phyloP scores from a whole-genome alignment of 92 coral and sea anemone species.

The Actinostola sp. region DNA sequence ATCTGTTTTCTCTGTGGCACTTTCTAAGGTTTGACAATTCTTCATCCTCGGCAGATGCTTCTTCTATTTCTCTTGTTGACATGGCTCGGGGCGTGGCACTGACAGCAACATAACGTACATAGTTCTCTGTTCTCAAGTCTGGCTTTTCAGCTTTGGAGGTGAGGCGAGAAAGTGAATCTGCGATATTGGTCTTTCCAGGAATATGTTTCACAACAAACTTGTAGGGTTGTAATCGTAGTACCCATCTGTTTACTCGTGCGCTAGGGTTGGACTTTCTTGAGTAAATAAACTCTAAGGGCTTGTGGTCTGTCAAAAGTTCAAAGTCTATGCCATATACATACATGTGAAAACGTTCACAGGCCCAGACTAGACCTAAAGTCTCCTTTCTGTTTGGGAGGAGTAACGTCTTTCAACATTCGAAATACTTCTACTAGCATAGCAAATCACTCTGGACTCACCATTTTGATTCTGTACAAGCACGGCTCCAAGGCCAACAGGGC shows the following conservation, averaged over 20 bases:
- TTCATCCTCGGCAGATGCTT: constrained; percentile 46
- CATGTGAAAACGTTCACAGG: constrained; percentile 57
- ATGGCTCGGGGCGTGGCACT: constrained; percentile 57
- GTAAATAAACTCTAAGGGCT: constrained; percentile 56
- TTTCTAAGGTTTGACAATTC: constrained; percentile 44
- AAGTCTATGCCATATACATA: constrained; percentile 43
- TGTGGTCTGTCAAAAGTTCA: constrained; percentile 59
- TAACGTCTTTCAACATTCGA: constrained; percentile 42
- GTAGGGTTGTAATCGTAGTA: constrained; percentile 62
- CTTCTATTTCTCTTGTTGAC: constrained; percentile 61
- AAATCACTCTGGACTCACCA: constrained; percentile 39
- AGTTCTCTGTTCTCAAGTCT: constrained; percentile 24
- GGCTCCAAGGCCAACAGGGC: constrained; percentile 60
- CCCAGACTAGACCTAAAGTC: constrained; percentile 60
- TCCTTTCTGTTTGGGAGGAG: constrained; percentile 74
- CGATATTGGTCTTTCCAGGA: constrained; percentile 54
- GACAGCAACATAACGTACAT: constrained; percentile 38
- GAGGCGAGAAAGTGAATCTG: constrained; percentile 57
- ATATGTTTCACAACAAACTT: constrained; percentile 49
- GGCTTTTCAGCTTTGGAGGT: background rate
- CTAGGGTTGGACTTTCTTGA: constrained; percentile 40
- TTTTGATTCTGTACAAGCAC: constrained; percentile 51
- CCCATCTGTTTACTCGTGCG: constrained; percentile 56
- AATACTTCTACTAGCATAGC: constrained; percentile 61
- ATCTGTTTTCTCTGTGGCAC: constrained; percentile 13